Evolutionary conservation across 2,888 invertebrate species (phyloP).

Genomic region (Pseudococcus viburni): DNA sequence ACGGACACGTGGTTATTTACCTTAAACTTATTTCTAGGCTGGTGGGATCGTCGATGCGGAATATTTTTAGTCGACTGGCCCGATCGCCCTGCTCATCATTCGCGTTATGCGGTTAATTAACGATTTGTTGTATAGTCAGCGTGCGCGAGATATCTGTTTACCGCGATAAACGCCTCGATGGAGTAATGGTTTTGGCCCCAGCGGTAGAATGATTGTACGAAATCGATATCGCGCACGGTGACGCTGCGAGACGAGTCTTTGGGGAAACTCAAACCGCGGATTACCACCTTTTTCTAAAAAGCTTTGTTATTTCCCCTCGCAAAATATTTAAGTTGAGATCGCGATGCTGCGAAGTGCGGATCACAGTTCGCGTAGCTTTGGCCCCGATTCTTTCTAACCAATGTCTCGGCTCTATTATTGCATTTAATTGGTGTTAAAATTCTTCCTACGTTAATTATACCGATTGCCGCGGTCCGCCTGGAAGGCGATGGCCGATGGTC

Average conservation of each 20-base stretch:
- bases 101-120: slow-evolving; percentile 16
- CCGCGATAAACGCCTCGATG: too few species aligned
- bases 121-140: neutral
- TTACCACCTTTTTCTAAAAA: neutral
- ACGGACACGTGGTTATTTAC: slow-evolving; percentile 48
- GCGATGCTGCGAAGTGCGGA: neutral
- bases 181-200: neutral
- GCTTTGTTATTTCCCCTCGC: neutral
- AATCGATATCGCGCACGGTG: neutral
- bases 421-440: slow-evolving; percentile 13
- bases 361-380: slow-evolving; percentile 10
- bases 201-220: neutral
- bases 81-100: neutral
- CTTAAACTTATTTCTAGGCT: slow-evolving; percentile 25
- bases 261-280: neutral
- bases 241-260: slow-evolving; percentile 3
- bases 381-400: neutral
- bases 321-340: neutral
- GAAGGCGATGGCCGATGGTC: neutral
- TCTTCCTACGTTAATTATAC: slow-evolving; percentile 6
- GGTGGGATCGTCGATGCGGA: slow-evolving; percentile 13
- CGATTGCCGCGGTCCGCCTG: neutral
- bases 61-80: neutral
- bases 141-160: neutral
- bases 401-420: neutral